Evolutionary conservation across 2,888 invertebrate species (phyloP).

Genomic region (Cremastinae sp.): DNA sequence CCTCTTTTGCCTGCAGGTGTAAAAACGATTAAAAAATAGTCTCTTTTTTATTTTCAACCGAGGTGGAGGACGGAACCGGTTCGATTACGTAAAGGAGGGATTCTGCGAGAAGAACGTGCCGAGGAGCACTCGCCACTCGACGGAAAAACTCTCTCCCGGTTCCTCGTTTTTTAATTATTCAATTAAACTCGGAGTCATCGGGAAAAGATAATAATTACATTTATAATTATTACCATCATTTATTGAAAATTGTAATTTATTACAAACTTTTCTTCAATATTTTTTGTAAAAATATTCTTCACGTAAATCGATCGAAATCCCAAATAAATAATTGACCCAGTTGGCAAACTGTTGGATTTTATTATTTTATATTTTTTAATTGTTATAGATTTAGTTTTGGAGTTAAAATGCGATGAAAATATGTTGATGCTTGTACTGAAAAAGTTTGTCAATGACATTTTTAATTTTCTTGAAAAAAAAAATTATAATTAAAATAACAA

Average conservation of each 20-base stretch:
- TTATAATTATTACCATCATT: neutral
- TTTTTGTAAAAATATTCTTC: no score
- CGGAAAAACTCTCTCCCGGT: neutral
- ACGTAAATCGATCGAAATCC: no score
- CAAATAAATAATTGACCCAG: neutral
- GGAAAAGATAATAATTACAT: no score
- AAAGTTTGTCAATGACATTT: no score
- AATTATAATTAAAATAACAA: no score
- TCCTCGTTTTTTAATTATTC: neutral
- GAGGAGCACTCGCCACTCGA: constrained; percentile 11
- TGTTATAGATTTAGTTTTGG: neutral
- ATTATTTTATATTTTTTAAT: neutral
- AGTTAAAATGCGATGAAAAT: no score
- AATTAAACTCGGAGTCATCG: no score
- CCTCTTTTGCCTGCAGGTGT: neutral
- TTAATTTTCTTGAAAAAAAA: no score
- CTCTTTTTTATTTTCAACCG: constrained; percentile 25
- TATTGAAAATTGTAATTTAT: neutral
- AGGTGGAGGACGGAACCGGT: constrained; percentile 31
- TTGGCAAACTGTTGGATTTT: constrained; percentile 17
- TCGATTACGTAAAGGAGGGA: constrained; percentile 42
- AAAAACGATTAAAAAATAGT: no score
- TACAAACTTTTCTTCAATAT: no score
- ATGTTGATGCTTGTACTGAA: no score
- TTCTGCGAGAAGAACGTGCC: constrained; percentile 6